Percentiles rank a stretch among this genome's conserved stretches.
phyloP scores from a whole-genome alignment of 2,797 vertebrate genomes.

The Brachymystax lenok region DNA sequence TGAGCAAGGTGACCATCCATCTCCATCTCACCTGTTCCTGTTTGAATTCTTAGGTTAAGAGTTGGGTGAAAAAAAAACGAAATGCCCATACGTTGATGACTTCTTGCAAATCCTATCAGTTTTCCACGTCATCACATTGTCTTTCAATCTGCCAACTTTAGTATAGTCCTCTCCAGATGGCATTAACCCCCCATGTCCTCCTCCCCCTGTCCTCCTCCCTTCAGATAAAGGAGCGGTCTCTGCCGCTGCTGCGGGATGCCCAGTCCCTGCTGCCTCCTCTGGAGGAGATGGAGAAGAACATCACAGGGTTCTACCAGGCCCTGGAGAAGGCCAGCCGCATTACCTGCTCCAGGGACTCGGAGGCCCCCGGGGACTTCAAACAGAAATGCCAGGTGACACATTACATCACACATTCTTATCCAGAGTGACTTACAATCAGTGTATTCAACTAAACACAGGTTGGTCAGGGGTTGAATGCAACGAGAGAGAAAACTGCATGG shows the following conservation, averaged over 20 bases:
- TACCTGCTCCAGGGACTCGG: slow-evolving; percentile 79
- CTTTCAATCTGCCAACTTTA: not conserved
- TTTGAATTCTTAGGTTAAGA: not conserved
- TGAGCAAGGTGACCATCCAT: slow-evolving; percentile 81
- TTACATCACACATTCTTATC: slow-evolving; percentile 69
- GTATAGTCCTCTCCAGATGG: not conserved
- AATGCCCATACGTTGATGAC: too few species aligned
- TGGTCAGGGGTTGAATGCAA: not conserved
- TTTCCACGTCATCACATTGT: not conserved
- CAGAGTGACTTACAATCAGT: slow-evolving; percentile 88
- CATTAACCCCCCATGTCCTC: not conserved
- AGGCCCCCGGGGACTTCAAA: slow-evolving; percentile 86
- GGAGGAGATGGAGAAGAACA: slow-evolving; percentile 94
- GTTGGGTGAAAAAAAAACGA: too few species aligned
- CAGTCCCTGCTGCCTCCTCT: slow-evolving; percentile 84
- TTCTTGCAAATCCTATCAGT: too few species aligned
- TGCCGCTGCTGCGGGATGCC: slow-evolving; percentile 85
- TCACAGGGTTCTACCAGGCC: slow-evolving; percentile 91
- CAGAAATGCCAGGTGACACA: slow-evolving; percentile 93
- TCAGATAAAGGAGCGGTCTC: slow-evolving; percentile 85
- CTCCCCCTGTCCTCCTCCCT: slow-evolving; percentile 12
- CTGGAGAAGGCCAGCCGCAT: slow-evolving; percentile 90
- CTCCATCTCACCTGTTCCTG: not conserved
- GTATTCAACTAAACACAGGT: slow-evolving; percentile 84
- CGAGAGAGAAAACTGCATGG: not conserved